These are phyloP conservation scores for Sclerurus mexicanus DNA, from an alignment of 2,113 vertebrate genomes.

Conservation along the genomic window DNA sequence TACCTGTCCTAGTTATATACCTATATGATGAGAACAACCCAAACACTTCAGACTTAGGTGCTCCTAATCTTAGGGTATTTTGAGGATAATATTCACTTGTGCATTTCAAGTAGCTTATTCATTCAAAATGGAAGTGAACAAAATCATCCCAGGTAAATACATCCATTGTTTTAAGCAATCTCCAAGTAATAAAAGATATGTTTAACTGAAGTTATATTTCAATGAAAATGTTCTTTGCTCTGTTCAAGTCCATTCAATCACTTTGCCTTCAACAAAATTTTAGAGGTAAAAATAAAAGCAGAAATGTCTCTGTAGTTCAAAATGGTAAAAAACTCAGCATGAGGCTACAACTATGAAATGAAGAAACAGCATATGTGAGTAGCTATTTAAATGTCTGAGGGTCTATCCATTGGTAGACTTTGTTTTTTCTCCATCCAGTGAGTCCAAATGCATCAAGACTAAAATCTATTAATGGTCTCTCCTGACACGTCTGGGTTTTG, in stretches of 20 bases:
- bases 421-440: background rate
- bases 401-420: background rate
- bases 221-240: background rate
- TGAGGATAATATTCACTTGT: background rate
- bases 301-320: background rate
- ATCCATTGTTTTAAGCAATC: background rate
- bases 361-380: background rate
- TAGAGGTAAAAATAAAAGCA: background rate
- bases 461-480: background rate
- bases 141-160: background rate
- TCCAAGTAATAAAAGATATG: background rate
- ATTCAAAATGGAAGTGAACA: background rate
- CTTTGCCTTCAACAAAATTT: background rate
- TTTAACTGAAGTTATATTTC: background rate
- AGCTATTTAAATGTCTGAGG: background rate
- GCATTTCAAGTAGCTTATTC: background rate
- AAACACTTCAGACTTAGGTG: background rate
- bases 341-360: background rate
- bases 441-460: background rate
- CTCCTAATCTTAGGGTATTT: background rate
- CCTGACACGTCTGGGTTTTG: rapidly evolving
- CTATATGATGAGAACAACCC: background rate
- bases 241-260: background rate
- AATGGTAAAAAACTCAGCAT: background rate
- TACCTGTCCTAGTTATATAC: background rate